phyloP scores from a whole-genome alignment of 2,888 invertebrate species.

The Chrysina gloriosa region DNA sequence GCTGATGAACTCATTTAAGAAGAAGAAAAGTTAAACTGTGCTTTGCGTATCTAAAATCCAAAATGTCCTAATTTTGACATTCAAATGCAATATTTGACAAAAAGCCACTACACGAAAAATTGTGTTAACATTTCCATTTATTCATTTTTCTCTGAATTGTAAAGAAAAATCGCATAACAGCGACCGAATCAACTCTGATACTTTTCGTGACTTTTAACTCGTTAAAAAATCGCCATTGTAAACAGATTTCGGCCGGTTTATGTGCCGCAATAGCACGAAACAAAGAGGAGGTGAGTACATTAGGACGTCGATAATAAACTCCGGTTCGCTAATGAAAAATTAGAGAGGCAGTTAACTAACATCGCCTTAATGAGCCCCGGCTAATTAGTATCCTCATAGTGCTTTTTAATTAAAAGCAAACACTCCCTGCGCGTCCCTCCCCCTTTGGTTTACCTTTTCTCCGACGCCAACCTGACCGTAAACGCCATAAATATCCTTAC shows the following conservation, averaged over 20 bases:
- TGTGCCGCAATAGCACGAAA: background rate
- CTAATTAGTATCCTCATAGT: slow-evolving; percentile 12
- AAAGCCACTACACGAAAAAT: no score
- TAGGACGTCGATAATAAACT: background rate
- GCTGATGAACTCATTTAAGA: no score
- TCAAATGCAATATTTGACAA: no score
- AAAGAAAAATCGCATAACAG: no score
- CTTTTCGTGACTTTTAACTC: background rate
- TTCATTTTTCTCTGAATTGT: no score
- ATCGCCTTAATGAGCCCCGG: slow-evolving; percentile 14
- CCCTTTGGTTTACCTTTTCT: background rate
- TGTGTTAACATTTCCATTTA: no score
- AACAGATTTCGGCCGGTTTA: background rate
- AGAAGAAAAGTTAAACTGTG: no score
- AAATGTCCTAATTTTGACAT: no score
- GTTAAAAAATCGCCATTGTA: background rate
- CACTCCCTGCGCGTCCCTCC: background rate
- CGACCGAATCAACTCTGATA: no score
- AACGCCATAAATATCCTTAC: no score
- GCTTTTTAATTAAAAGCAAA: slow-evolving; percentile 23
- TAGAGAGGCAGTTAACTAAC: slow-evolving; percentile 8
- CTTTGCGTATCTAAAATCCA: no score
- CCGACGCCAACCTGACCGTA: no score
- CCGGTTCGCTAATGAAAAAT: slow-evolving; percentile 14
- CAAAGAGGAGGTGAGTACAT: background rate